Conservation (phyloP, 2,797 vertebrate genomes). For the Anguilla megastoma region DNA sequence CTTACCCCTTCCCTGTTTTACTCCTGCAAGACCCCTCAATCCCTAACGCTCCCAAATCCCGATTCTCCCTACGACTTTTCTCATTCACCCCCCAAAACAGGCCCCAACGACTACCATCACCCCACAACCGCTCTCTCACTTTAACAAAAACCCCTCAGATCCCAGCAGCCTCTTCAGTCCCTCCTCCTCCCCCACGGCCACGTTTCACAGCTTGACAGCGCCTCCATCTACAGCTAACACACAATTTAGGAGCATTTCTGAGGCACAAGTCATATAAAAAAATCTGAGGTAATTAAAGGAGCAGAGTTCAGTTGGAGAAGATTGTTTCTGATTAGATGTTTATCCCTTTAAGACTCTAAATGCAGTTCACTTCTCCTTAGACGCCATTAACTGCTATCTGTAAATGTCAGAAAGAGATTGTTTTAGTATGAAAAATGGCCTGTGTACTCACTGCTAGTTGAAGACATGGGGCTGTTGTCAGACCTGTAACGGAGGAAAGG, state of each 20-base stretch:
- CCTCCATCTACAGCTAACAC: not conserved
- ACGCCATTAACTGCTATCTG: not conserved
- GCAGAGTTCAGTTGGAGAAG: not conserved
- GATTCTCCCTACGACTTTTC: not conserved
- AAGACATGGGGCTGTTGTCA: slow-evolving; percentile 19
- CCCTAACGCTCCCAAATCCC: not conserved
- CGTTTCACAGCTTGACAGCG: not conserved
- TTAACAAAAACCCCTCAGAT: not conserved
- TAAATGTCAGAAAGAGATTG: not conserved
- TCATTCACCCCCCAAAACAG: not conserved
- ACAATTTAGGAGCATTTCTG: not conserved
- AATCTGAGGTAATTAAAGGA: not conserved
- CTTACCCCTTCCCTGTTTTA: not conserved
- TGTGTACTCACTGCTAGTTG: not conserved
- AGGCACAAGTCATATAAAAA: not conserved
- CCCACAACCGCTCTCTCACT: slow-evolving; percentile 1
- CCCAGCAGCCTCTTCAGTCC: not conserved
- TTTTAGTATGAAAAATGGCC: not conserved
- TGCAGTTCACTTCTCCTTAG: not conserved
- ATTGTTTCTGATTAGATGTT: not conserved
- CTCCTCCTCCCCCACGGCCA: not conserved
- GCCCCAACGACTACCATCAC: not conserved
- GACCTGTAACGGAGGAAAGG: not conserved
- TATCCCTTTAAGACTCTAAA: not conserved
- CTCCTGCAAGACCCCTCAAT: not conserved